Evolutionary conservation across 1,140 invertebrate genomes (phyloP), one percentile per base, ranked within the genome.

Genomic region (Atta cephalotes): DNA sequence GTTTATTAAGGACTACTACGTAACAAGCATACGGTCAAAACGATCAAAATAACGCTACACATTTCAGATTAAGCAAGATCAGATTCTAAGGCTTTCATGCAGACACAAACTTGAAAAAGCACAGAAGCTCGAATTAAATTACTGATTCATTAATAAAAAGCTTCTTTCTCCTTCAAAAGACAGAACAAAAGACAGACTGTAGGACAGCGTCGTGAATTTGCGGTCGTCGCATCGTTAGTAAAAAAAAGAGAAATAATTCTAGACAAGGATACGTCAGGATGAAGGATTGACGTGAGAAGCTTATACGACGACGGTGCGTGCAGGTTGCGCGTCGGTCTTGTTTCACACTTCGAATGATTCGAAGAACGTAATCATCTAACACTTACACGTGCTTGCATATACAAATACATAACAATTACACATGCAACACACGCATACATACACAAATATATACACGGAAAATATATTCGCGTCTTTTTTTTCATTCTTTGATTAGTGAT

Each of bases 221-320:
- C 25, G n/a, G 6, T 35, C n/a, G 16, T 81, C 14, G 28, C 28
- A 56, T 72, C 3, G 45, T 72, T 74, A 62, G 18, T 63, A 14
- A 28, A 14, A 35, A 71, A 72, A 28, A 39, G 49, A 51, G 53
- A 35, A 80, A 51, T 74, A 51, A 45, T 76, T 84, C 39, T 45
- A 76, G 56, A 49, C 39, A 45, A 70, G 58, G 39, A 51, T 51
- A 82, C 12, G 18, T 51, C 25, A 82, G 56, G 68, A 58, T 84
- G 39, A 60, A 72, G 16, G 25, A 72, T 82, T 39, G 53, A 62
- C n/a, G 56, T 76, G 39, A 49, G 45, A 84, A 84, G 28, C n/a
- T 84, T 60, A 80, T 82, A 82, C 28, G 70, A 62, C 25, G 56
- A 84, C 80, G 70, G 56, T 74, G 80, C 80, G 80, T 84, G 80